A percentile compares a stretch with the other conserved stretches of the same genome.
Conservation (phyloP, 2,797 vertebrate species). For the Anomalospiza imberbis region DNA sequence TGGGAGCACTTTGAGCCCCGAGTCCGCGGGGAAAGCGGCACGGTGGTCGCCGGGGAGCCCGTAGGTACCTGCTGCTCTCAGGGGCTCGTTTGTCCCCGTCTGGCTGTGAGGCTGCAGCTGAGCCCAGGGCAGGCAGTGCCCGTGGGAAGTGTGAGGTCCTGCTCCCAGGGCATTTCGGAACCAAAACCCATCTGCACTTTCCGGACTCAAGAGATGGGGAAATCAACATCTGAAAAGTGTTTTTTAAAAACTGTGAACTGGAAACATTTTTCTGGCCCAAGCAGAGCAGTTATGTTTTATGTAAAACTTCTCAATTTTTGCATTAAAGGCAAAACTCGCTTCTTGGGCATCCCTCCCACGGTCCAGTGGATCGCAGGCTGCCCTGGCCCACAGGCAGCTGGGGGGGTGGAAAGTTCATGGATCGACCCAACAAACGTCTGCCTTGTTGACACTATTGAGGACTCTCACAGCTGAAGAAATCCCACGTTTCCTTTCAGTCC, state of each 20-base stretch:
- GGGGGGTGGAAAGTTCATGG: rapidly evolving
- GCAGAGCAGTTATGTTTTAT: neutral
- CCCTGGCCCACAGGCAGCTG: neutral
- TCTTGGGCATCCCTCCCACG: neutral
- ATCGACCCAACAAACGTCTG: neutral
- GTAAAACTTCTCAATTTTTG: neutral
- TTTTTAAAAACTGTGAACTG: neutral
- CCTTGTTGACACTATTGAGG: rapidly evolving
- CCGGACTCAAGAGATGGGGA: neutral
- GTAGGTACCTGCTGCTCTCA: rapidly evolving
- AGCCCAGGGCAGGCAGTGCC: neutral
- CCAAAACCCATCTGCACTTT: neutral
- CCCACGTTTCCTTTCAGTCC: neutral
- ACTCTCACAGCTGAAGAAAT: neutral
- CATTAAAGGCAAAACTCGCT: neutral
- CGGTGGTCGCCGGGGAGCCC: neutral
- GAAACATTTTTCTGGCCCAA: rapidly evolving
- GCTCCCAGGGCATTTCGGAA: neutral
- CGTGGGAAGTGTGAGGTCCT: neutral
- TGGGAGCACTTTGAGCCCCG: neutral
- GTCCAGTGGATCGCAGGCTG: neutral
- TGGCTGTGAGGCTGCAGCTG: neutral
- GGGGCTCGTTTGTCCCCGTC: rapidly evolving
- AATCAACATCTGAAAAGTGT: neutral
- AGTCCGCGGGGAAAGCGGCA: rapidly evolving